Conservation (phyloP, 2,888 invertebrate genomes). For the Acanthosepion lycidas region DNA sequence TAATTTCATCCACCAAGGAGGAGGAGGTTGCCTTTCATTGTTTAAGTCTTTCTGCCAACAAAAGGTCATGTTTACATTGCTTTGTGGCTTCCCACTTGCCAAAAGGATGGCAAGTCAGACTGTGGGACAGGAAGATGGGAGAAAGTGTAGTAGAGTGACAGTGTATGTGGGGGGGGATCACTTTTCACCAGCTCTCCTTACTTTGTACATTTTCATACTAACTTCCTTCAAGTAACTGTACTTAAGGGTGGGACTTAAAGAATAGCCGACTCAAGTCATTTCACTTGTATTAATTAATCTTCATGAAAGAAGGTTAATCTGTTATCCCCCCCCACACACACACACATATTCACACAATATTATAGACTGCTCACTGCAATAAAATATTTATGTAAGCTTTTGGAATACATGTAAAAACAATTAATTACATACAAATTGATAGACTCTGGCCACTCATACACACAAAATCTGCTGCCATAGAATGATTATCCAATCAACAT, state of each 20-base stretch:
- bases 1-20: neutral
- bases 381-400: too few species aligned
- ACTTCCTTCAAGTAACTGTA: neutral
- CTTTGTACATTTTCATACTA: neutral
- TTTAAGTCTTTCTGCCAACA: neutral
- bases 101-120: neutral
- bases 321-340: too few species aligned
- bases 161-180: too few species aligned
- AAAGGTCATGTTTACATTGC: conserved; percentile 33
- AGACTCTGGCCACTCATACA: too few species aligned
- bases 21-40: neutral
- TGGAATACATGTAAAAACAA: too few species aligned
- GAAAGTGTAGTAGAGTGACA: neutral
- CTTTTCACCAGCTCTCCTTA: neutral
- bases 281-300: neutral
- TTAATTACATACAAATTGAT: too few species aligned
- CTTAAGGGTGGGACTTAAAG: neutral
- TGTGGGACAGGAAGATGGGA: neutral
- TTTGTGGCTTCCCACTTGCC: conserved; percentile 6
- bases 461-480: too few species aligned
- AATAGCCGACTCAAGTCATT: neutral
- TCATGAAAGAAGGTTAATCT: neutral
- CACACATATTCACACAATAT: too few species aligned
- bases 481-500: too few species aligned
- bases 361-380: too few species aligned